A percentile compares a stretch with the other conserved stretches of the same genome.
These are phyloP conservation scores for Passerculus sandwichensis DNA, from an alignment of 2,797 vertebrate genomes.

Conservation along the genomic window DNA sequence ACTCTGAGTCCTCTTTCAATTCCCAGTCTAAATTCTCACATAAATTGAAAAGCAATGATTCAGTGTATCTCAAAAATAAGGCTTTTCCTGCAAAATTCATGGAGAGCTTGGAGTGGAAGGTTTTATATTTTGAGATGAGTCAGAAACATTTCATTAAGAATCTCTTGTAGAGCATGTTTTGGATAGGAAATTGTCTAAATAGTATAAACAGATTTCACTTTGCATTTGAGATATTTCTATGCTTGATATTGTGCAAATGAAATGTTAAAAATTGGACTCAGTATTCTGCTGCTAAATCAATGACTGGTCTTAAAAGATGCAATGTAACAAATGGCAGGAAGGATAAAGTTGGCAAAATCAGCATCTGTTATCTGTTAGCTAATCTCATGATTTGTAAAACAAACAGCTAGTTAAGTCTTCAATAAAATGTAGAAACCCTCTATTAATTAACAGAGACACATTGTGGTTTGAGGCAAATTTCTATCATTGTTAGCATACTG, in stretches of 20 bases:
- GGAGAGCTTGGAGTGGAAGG: background rate
- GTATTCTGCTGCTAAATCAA: background rate
- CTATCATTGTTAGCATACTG: background rate
- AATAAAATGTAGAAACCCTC: background rate
- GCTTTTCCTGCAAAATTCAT: background rate
- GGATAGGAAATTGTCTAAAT: background rate
- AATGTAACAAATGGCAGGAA: background rate
- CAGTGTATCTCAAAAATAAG: background rate
- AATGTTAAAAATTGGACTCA: background rate
- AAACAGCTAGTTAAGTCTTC: background rate
- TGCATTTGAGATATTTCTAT: background rate
- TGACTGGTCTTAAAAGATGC: background rate
- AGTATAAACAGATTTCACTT: background rate
- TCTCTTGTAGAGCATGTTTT: background rate
- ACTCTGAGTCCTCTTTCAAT: background rate
- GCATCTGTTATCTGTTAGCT: slow-evolving; percentile 34
- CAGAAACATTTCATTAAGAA: background rate
- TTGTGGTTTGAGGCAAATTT: background rate
- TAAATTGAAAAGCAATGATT: background rate
- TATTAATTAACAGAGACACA: background rate
- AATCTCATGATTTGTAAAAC: slow-evolving; percentile 15
- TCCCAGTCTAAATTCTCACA: background rate
- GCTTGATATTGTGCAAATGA: background rate
- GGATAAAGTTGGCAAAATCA: background rate
- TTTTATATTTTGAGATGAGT: background rate